Percentiles rank a stretch among this genome's conserved stretches.
Conservation (phyloP, 2,888 invertebrate species). For the Dendrolimus pini region DNA sequence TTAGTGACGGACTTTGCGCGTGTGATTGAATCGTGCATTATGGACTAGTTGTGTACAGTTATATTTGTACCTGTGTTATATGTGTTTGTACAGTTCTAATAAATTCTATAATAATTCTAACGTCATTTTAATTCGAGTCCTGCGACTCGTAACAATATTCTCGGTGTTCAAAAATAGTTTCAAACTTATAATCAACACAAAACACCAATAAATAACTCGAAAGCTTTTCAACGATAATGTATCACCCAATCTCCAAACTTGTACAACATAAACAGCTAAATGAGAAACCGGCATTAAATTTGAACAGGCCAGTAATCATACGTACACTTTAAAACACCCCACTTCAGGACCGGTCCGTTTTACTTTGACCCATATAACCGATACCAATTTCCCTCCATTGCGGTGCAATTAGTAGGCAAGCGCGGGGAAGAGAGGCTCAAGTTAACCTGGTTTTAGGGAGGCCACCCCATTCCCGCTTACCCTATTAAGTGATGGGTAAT, state of each 20-base stretch:
- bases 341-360: constrained; percentile 41
- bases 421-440: constrained; percentile 20
- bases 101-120: too few relatives aligned
- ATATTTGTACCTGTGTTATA: too few relatives aligned
- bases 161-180: too few relatives aligned
- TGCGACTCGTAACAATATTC: too few relatives aligned
- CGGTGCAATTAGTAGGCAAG: too few relatives aligned
- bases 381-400: too few relatives aligned
- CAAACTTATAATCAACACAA: too few relatives aligned
- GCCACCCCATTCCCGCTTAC: constrained; percentile 50
- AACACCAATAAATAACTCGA: neutral
- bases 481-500: constrained; percentile 76
- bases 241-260: constrained; percentile 44
- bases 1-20: too few relatives aligned
- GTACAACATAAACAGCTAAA: constrained; percentile 37
- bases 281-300: constrained; percentile 61
- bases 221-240: constrained; percentile 18
- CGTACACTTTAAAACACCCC: constrained; percentile 67
- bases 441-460: constrained; percentile 42
- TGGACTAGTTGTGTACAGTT: too few relatives aligned
- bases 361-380: constrained; percentile 25
- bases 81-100: too few relatives aligned
- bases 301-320: constrained; percentile 69
- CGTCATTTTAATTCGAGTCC: too few relatives aligned
- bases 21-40: too few relatives aligned